Base-by-base conservation (phyloP, 2,113 vertebrate genomes). In the Pollimyrus isidori region DNA sequence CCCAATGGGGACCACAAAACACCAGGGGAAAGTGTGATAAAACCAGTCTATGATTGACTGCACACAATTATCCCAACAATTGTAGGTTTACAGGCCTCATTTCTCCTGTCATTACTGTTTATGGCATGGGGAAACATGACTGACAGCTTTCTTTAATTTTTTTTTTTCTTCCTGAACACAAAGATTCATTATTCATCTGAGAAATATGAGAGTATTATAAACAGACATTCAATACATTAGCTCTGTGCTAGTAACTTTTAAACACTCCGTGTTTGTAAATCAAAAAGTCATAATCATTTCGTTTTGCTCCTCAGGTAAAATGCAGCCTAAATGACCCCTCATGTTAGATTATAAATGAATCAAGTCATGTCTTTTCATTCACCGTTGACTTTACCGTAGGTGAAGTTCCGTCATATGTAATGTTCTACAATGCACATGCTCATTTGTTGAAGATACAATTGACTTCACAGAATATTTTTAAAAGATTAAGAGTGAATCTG, bases 171-270 rank as follows among this genome's bases (percentile, higher is more conserved):
- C 73, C 30, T 80, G 30, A 42, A 17, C 62, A 30, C n/a, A 35
- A 80, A 80, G 35, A 80, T 80, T 80, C 73, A 80, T 80, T 80
- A 80, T 80, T 80, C 35, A 80, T 80, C 73, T 80, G 73, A 80
- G 73, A 42, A 80, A 80, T 39, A 42, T 6, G 35, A 80, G 30
- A 42, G 73, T 35, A 80, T 80, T 80, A 80, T 42, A 80, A 80
- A 80, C 13, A 19, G 13, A 35, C 4, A 76, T 76, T 76, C 35
- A 42, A 42, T 80, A 80, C 17, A 80, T 80, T 80, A 80, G 15
- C 35, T 19, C 30, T 42, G 73, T 42, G 17, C 73, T 39, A 69
- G 73, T 39, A 76, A 30, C 30, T 26, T 26, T 65, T 26, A 65
- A 80, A 80, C 35, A 69, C 42, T 42, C 73, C 42, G 13, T 80